Base-by-base conservation (phyloP, 37 sponge, comb jelly and placozoan species). In the Oscarella lobularis region DNA sequence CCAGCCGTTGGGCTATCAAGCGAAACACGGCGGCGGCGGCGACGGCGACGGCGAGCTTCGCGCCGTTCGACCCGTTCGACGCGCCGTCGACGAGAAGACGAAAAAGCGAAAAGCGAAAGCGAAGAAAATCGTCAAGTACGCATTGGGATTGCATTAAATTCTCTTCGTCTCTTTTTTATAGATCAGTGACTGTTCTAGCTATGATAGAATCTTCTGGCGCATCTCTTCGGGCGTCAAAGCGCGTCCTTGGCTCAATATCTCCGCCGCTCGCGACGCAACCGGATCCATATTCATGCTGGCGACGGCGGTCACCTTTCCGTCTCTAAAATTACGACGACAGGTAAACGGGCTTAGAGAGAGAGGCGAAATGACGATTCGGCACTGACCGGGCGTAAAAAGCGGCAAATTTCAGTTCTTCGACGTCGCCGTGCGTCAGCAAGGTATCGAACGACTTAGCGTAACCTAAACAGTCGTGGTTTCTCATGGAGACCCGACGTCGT, bases 321-420 rank as follows among this genome's bases (percentile, higher is more conserved):
- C 86, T 66, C 88, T 89, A n/a, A 37, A 74, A n/a, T n/a, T n/a
- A n/a, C n/a, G n/a, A n/a, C n/a, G n/a, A 41, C 36, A 27, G n/a
- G 39, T 33, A 20, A 29, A 29, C 37, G 27, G 35, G 35, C 27
- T 35, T n/a, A 70, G 36, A 14, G 31, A 70, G 73, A 70, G 14
- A 27, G 60, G 20, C 60, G 20, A 48, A 48, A 48, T 48, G 60
- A n/a, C n/a, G n/a, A n/a, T n/a, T 76, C 20, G 38, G 4, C 3
- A 65, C 83, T 73, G 39, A 89, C 88, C 87, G 84, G 39, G 91
- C 66, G 66, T 79, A 95, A 75, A 66, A 85, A 3, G 89, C 95
- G 2, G 79, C 84, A 76, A 95, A 95, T 71, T 85, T 91, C 48
- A 38, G 68, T 33, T 85, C 89, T 33, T 90, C 92, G 2, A 79